Evolutionary conservation across 1,140 invertebrate species (phyloP), one percentile per base, ranked within the genome.

Genomic region (Papilio dardanus): DNA sequence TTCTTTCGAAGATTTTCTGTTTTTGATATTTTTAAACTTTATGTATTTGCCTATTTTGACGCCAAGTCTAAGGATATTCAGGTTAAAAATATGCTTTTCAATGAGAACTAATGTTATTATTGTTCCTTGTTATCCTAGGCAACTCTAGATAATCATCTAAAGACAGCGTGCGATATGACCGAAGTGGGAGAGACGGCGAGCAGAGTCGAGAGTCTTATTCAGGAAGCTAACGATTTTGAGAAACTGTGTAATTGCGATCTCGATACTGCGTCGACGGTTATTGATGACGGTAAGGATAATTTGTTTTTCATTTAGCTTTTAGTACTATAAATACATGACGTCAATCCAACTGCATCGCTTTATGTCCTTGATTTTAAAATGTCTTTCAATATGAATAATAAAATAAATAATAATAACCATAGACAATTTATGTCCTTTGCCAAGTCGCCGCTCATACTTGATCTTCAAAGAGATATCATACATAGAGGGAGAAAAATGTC

Each of bases 101-200:
- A 10, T 33, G n/a, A 4, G 24, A 75, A 46, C 7, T 66, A 46
- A 50, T 46, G 42, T 19, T 69, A 50, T 67, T 35, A 67, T 73
- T 66, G 42, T 74, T 68, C 40, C 75, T 71, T 79, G 74, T 80
- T 80, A 79, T 86, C 86, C 74, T 79, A 95, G 95, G 92, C 94
- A 40, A 95, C 94, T 87, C 95, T 97, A 86, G 96, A 97, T 86
- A 93, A 94, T 50, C 96, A 97, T 92, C 86, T 97, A 77, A 97
- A 97, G 93, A 95, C 94, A 7, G 94, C 96, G n/a, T 95, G 95
- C 71, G 96, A 97, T 74, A 97, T 98, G 96, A 97, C 96, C 1
- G 97, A 98, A 90, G 95, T 97, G 65, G 98, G 98, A 8, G 97
- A 98, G 88, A 97, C 96, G 31, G 95, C 97, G 16, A 92, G 92